Base-by-base conservation (phyloP, 2,888 invertebrate genomes). In the Imbricaverruca yamaguchii region DNA sequence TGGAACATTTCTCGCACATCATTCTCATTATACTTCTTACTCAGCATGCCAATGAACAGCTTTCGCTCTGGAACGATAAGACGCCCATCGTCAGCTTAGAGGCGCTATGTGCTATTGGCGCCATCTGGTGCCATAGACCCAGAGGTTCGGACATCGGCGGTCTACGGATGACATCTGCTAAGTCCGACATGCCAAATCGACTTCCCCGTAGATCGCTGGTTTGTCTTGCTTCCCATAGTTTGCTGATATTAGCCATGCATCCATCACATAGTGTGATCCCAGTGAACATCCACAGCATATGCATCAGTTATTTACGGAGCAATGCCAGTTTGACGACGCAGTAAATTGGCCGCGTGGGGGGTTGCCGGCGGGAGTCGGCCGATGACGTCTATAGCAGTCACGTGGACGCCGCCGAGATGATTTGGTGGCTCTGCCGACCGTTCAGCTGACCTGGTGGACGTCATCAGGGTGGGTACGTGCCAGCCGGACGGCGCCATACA, bases 11-110 rank as follows among this genome's bases (percentile, higher is more conserved):
- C 91, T 84, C 97, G 91, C 81, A 99, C 96, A 88, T 98, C 97
- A 87, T 94, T 94, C 89, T 99, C 98, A 85, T 93, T 93, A 87
- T 94, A 91, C 87, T 97, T 97, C 90, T 98, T 98, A 87, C 95
- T 95, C 86, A 99, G 89, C 98, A 99, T 98, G 77, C 98, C 98
- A 86, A 99, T 95, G 89, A 99, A 99, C 86, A 99, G 90, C 89
- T 99, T 99, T 87, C 98, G 92, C 89, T 98, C 98, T 79, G 79
- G 2, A 79, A 79, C 7, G 3, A 74, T 9, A 18, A 61, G 61
- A 61, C 39, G 4, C 39, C 1, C 4, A 39, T 39, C 39, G 39
- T 39, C 39, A 39, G 39, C 39, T 39, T 39, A 39, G 2, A 39
- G 39, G 39, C 39, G 39, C 39, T 39, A 39, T 3, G 39, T 4